Percentiles rank a stretch among this genome's conserved stretches.
phyloP scores from a whole-genome alignment of 2,888 invertebrate genomes.

The Drosophila pegasa region DNA sequence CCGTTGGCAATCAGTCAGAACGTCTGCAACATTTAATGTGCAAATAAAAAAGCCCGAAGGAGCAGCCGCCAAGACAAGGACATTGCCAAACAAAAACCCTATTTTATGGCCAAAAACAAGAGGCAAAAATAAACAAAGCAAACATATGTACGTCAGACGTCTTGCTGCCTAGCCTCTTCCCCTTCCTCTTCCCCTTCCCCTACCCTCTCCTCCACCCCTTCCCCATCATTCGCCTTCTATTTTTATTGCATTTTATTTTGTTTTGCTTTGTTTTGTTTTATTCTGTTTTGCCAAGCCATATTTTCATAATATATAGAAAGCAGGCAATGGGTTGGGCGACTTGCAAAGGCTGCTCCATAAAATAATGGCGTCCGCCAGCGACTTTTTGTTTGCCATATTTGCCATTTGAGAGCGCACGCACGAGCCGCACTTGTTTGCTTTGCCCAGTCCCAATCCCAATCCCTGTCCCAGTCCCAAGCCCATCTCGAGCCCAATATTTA shows the following conservation, averaged over 20 bases:
- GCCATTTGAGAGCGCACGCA: conserved; percentile 58
- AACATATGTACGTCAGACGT: conserved; percentile 48
- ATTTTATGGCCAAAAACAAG: conserved; percentile 70
- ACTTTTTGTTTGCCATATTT: conserved; percentile 57
- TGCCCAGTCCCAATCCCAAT: conserved; percentile 17
- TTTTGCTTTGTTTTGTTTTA: conserved; percentile 24
- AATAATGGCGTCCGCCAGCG: conserved; percentile 65
- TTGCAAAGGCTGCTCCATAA: conserved; percentile 46
- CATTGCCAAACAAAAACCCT: conserved; percentile 74
- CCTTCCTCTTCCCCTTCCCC: background rate
- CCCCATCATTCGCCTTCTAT: conserved; percentile 26
- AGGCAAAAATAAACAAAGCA: conserved; percentile 45
- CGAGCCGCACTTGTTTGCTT: conserved; percentile 55
- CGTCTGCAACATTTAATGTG: conserved; percentile 74
- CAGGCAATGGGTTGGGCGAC: conserved; percentile 23
- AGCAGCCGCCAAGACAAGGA: conserved; percentile 63
- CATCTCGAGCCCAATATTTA: conserved; percentile 9
- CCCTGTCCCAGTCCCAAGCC: background rate
- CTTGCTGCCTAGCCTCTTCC: conserved; percentile 3
- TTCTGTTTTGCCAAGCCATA: conserved; percentile 44
- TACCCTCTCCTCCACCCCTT: background rate
- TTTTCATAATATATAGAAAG: conserved; percentile 53
- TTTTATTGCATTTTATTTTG: conserved; percentile 60
- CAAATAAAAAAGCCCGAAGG: conserved; percentile 70
- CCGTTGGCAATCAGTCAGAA: conserved; percentile 71